A percentile compares a stretch with the other conserved stretches of the same genome.
Evolutionary conservation across 2,113 vertebrate species (phyloP).

Genomic region (Neotoma lepida): DNA sequence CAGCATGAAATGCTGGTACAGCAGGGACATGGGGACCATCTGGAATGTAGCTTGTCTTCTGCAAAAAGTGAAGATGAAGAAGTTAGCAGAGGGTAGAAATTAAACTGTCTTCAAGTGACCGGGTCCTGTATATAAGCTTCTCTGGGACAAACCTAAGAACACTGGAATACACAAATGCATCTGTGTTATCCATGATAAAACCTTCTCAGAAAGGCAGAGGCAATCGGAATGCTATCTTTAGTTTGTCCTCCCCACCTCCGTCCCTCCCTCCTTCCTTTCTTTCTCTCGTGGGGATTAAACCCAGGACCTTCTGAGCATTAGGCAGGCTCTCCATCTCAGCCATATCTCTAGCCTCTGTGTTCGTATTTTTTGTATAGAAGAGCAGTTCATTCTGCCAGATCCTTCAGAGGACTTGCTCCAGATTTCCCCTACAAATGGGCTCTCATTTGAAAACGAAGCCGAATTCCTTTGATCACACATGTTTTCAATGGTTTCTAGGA

Average conservation of each 20-base stretch:
- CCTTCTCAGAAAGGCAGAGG: not conserved
- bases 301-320: not conserved
- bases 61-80: not conserved
- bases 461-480: not conserved
- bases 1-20: not conserved
- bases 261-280: not conserved
- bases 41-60: not conserved
- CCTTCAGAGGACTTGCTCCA: not conserved
- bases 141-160: not conserved
- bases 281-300: not conserved
- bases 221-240: not conserved
- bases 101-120: not conserved
- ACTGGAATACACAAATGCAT: not conserved
- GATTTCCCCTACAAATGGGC: not conserved
- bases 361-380: conserved; percentile 5
- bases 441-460: not conserved
- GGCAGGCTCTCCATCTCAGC: not conserved
- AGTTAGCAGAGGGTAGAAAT: not conserved
- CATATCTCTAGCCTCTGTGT: not conserved
- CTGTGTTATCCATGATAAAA: not conserved
- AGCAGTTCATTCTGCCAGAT: not conserved
- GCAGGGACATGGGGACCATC: accelerated
- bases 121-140: not conserved
- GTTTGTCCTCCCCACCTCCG: not conserved
- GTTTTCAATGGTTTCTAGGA: not conserved